Base-by-base conservation (phyloP, 2,797 vertebrate genomes). In the Champsocephalus gunnari region DNA sequence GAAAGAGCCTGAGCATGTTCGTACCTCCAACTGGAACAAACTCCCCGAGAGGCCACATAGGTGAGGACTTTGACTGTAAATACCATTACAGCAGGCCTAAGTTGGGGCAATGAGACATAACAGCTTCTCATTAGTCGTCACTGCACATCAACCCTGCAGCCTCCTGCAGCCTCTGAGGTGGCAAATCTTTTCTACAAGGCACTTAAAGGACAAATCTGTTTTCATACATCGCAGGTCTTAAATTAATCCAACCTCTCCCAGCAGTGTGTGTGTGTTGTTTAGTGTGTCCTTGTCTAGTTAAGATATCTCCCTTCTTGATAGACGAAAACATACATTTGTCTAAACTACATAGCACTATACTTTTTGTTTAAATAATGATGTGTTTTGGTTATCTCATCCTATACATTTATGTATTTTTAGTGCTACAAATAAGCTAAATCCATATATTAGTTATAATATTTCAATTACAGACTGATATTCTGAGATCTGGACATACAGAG, bases 91-190 rank as follows among this genome's bases (percentile, higher is more conserved):
- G 77, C 61, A 64, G 63, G 84, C 75, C 82, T 81, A 85, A 72
- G 80, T 24, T 45, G 68, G 77, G 77, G 78, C 89, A 88, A 89
- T 84, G 79, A 90, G 81, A 87, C 80, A 51, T 82, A 81, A 61
- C 74, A 47, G 75, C 65, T 73, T 78, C 72, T 81, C 58, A 79
- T 85, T 84, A 80, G 64, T 73, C 14, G 63, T 70, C 77, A 70
- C 43, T 70, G 70, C 54, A 79, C 57, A 66, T 79, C 68, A 70
- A 49, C 43, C 67, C 51, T 41, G 58, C 62, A 71, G 77, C 71
- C 70, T 72, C 51, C 45, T 53, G 45, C 57, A 12, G 45, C 43
- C 57, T 44, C 60, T 61, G 66, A 68, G 38, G 28, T 56, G 56
- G 51, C 50, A 56, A 66, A 49, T 48, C 51, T 56, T 58, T 54